These are phyloP conservation scores for Apodemia duryi DNA, from an alignment of 2,888 invertebrate genomes.

Conservation along the genomic window DNA sequence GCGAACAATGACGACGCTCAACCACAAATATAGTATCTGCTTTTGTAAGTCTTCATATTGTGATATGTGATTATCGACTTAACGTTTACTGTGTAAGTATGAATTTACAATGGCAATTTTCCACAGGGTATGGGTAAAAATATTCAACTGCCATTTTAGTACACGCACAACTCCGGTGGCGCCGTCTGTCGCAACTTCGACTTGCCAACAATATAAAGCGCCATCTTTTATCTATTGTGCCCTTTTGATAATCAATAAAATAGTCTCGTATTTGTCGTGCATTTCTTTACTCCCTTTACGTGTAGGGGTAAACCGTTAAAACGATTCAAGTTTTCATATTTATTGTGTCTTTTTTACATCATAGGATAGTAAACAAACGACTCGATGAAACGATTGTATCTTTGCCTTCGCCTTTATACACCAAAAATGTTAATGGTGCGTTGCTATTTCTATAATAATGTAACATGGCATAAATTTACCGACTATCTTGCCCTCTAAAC, in stretches of 20 bases:
- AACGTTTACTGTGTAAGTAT: slow-evolving; percentile 34
- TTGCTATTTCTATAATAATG: no score
- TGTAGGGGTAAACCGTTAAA: background rate
- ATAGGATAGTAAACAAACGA: no score
- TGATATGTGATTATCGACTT: slow-evolving; percentile 39
- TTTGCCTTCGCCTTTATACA: no score
- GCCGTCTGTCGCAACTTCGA: slow-evolving; percentile 69
- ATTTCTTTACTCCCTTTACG: slow-evolving; percentile 13
- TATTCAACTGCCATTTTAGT: slow-evolving; percentile 78
- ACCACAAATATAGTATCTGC: slow-evolving; percentile 70
- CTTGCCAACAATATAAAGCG: slow-evolving; percentile 70
- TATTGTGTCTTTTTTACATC: background rate
- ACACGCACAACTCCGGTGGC: slow-evolving; percentile 74
- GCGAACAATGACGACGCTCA: slow-evolving; percentile 77
- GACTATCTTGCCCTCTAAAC: no score
- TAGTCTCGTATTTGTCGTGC: slow-evolving; percentile 35
- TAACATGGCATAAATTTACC: no score
- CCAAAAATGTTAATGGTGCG: no score
- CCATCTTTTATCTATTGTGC: slow-evolving; percentile 75
- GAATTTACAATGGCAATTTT: slow-evolving; percentile 35
- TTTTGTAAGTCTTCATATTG: slow-evolving; percentile 56
- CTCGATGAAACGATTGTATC: no score
- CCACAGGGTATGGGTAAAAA: slow-evolving; percentile 58
- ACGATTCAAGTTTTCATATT: background rate
- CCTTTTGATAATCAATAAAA: slow-evolving; percentile 70